phyloP scores from a whole-genome alignment of 2,797 vertebrate species.

The Sorex maritimensis region DNA sequence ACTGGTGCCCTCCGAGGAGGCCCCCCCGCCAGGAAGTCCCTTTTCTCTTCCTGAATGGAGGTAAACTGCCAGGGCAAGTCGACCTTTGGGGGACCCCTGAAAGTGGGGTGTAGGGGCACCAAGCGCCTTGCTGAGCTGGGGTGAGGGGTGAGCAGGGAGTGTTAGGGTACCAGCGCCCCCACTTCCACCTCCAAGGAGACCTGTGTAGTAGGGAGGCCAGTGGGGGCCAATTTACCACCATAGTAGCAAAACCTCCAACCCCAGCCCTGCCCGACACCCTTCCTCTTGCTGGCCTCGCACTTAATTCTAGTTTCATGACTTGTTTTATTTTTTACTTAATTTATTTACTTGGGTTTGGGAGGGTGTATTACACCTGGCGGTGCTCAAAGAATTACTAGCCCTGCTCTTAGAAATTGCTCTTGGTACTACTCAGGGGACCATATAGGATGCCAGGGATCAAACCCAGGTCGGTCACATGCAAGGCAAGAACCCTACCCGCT shows the following conservation, averaged over 20 bases:
- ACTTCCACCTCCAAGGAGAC: not conserved
- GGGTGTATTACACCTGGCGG: no score
- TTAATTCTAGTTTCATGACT: slow-evolving; percentile 5
- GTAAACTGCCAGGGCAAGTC: not conserved
- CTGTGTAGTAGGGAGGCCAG: not conserved
- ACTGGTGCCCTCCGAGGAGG: not conserved
- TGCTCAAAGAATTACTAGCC: no score
- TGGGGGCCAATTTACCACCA: not conserved
- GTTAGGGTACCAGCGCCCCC: no score
- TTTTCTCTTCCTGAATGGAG: not conserved
- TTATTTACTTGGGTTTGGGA: no score
- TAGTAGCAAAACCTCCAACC: not conserved
- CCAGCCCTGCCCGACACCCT: not conserved
- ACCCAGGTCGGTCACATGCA: no score
- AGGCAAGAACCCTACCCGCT: no score
- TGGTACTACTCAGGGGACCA: no score
- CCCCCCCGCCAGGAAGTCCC: not conserved
- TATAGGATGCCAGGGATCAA: no score
- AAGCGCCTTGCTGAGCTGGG: no score
- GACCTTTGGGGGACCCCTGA: not conserved
- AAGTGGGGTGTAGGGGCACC: not conserved
- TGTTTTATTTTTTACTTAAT: slow-evolving; percentile 21
- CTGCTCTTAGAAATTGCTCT: no score
- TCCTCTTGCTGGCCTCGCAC: not conserved
- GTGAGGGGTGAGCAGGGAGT: no score